Conservation (phyloP, 1,140 invertebrate species). For the Drosophila insularis region DNA sequence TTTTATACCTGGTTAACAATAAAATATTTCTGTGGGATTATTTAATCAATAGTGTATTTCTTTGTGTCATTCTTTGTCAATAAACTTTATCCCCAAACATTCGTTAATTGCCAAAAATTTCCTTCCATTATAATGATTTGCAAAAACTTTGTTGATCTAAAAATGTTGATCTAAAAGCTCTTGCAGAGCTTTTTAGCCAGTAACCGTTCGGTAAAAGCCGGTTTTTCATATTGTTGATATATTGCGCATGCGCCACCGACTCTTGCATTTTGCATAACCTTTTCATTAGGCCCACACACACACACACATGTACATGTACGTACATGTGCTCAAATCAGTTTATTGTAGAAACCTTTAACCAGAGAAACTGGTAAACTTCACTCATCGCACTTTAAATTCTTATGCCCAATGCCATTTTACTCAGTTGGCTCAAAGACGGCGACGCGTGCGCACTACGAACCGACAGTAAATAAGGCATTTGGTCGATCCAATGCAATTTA, state of each 20-base stretch:
- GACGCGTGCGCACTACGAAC: slow-evolving; percentile 54
- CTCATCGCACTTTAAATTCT: slow-evolving; percentile 39
- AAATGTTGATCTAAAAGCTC: background rate
- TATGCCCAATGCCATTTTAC: background rate
- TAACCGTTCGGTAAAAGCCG: slow-evolving; percentile 28
- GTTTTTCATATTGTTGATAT: slow-evolving; percentile 40
- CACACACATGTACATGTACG: no score
- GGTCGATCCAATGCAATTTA: slow-evolving; percentile 13
- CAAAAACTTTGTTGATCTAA: no score
- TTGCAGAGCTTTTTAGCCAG: slow-evolving; percentile 28
- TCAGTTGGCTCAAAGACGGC: slow-evolving; percentile 52
- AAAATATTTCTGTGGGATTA: no score
- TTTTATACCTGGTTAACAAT: no score
- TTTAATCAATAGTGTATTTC: no score
- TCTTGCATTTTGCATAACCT: slow-evolving; percentile 59
- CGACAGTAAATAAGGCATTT: slow-evolving; percentile 42
- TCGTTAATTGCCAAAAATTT: no score
- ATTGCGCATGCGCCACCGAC: slow-evolving; percentile 59
- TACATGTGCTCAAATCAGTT: background rate
- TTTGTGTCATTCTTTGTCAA: no score
- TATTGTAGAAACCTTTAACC: slow-evolving; percentile 12
- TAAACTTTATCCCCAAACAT: no score
- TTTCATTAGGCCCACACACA: slow-evolving; percentile 26
- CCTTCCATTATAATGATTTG: no score
- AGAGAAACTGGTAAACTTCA: slow-evolving; percentile 37